Conservation (phyloP, 1,140 invertebrate species). For the Bombus confusus region DNA sequence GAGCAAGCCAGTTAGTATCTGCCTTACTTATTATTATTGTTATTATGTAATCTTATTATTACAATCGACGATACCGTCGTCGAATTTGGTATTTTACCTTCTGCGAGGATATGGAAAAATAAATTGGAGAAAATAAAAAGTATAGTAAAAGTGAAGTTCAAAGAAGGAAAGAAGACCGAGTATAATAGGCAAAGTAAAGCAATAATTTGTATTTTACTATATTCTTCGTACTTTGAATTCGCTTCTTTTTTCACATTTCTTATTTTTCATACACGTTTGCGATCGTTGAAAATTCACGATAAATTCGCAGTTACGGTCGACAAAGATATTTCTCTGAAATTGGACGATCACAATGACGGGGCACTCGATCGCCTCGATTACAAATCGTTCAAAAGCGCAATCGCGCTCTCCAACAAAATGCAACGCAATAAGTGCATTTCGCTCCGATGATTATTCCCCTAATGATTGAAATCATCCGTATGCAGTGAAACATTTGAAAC, state of each 20-base stretch:
- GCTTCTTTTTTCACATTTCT: background rate
- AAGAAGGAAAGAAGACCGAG: too few species aligned
- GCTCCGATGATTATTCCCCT: conserved; percentile 12
- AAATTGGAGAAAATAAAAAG: too few species aligned
- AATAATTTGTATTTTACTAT: background rate
- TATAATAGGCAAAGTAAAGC: background rate
- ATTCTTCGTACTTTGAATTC: background rate
- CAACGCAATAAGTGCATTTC: conserved; percentile 11
- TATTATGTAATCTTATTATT: too few species aligned
- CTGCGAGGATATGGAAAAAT: too few species aligned
- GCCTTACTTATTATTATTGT: too few species aligned
- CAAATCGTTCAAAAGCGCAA: conserved; percentile 23
- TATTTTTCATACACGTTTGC: background rate
- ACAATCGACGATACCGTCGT: too few species aligned
- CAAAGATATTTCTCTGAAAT: background rate
- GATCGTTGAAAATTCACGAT: background rate
- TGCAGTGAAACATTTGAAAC: background rate
- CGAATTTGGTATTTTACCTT: too few species aligned
- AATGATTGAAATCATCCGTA: conserved; percentile 23
- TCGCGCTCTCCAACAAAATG: background rate
- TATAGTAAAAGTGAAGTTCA: too few species aligned
- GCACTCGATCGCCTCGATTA: conserved; percentile 9
- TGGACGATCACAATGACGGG: background rate
- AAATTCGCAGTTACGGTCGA: too few species aligned
- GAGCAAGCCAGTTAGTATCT: too few species aligned